phyloP scores from a whole-genome alignment of 2,113 vertebrate species.

The Oncorhynchus keta region DNA sequence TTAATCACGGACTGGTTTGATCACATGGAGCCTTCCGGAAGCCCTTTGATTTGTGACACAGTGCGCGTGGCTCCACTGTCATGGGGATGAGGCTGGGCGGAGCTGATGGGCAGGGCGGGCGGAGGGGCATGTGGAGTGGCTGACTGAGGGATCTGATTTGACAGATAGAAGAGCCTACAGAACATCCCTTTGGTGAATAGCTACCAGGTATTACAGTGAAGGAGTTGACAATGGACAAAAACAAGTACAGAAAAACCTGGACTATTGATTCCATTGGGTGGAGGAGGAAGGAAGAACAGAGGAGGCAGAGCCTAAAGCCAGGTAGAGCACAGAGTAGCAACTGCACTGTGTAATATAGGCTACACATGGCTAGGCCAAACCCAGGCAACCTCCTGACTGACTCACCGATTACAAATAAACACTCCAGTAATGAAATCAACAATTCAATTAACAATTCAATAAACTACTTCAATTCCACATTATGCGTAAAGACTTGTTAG shows the following conservation, averaged over 20 bases:
- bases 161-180: conserved; percentile 49
- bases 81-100: conserved; percentile 54
- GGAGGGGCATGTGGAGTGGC: conserved; percentile 50
- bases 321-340: no score
- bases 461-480: no score
- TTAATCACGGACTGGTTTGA: conserved; percentile 77
- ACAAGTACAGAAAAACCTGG: conserved; percentile 32
- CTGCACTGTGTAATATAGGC: no score
- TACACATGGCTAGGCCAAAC: no score
- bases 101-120: conserved; percentile 61
- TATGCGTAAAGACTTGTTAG: no score
- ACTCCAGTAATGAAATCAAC: no score
- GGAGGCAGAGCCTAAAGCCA: no score
- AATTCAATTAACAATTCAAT: no score
- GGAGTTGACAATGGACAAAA: conserved; percentile 32
- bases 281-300: no score
- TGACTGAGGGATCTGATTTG: conserved; percentile 59
- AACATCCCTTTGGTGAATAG: conserved; percentile 45
- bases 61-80: conserved; percentile 61
- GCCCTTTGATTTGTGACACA: conserved; percentile 71
- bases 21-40: conserved; percentile 62
- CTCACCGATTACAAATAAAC: no score
- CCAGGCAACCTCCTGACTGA: no score
- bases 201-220: conserved; percentile 48
- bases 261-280: conserved; percentile 45